These are phyloP conservation scores for Chrosomus eos DNA, from an alignment of 2,797 vertebrate genomes.

Conservation along the genomic window DNA sequence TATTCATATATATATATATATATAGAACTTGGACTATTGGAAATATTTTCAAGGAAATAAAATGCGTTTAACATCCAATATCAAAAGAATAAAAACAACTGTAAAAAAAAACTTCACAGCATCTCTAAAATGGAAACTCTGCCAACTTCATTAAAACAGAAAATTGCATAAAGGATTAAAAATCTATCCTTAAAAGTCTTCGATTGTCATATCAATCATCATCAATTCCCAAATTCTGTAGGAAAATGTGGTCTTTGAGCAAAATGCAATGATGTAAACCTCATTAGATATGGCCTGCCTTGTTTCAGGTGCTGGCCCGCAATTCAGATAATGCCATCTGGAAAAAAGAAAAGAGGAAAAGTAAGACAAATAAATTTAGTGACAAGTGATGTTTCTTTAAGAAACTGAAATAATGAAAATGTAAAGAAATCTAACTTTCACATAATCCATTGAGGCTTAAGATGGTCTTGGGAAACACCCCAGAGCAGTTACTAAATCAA, in stretches of 20 bases:
- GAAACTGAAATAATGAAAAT: not conserved
- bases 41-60: not conserved
- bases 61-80: not conserved
- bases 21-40: not conserved
- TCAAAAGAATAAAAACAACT: not conserved
- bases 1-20: not conserved
- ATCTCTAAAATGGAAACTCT: not conserved
- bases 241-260: slow-evolving; percentile 12
- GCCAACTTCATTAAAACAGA: not conserved
- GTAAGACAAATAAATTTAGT: not conserved
- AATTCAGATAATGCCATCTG: slow-evolving; percentile 50
- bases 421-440: not conserved
- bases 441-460: not conserved
- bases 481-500: not conserved
- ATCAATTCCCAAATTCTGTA: not conserved
- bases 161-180: not conserved
- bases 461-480: not conserved
- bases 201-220: not conserved
- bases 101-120: not conserved
- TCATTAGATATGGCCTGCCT: slow-evolving; percentile 23
- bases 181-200: not conserved
- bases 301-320: slow-evolving; percentile 36
- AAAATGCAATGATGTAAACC: slow-evolving; percentile 40
- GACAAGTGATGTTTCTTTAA: not conserved
- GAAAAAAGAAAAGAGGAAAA: slow-evolving; percentile 13